Evolutionary conservation across 2,113 vertebrate genomes (phyloP).

Genomic region (Trematomus loennbergii): DNA sequence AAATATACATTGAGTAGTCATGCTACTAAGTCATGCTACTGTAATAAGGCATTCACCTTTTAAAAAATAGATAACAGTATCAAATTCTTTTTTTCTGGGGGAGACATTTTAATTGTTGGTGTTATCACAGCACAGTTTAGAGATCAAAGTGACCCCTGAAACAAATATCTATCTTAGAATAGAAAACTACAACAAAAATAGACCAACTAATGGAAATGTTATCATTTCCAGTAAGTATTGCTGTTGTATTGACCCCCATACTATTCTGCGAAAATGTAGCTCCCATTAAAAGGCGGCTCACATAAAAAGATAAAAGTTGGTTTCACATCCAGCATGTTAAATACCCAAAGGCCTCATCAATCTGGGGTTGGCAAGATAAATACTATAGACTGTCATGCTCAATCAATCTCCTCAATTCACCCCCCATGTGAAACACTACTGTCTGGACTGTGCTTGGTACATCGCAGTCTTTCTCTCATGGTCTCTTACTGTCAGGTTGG

Average conservation of each 20-base stretch:
- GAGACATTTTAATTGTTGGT: not conserved
- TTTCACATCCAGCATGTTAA: conserved; percentile 28
- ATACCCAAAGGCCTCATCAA: conserved; percentile 8
- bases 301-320: conserved; percentile 2
- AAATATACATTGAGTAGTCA: not conserved
- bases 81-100: not conserved
- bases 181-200: conserved; percentile 12
- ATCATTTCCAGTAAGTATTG: conserved; percentile 13
- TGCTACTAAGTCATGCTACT: too few relatives aligned
- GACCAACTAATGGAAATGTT: conserved; percentile 23
- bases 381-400: conserved; percentile 34
- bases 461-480: conserved; percentile 33
- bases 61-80: not conserved
- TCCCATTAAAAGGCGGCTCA: conserved; percentile 18
- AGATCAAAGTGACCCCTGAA: not conserved
- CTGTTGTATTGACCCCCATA: not conserved
- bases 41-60: too few relatives aligned
- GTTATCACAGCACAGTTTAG: not conserved
- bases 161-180: not conserved
- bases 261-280: not conserved
- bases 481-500: conserved; percentile 67
- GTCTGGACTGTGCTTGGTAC: conserved; percentile 43
- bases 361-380: conserved; percentile 12
- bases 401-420: conserved; percentile 24
- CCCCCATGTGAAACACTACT: conserved; percentile 21